Evolutionary conservation across 2,888 invertebrate genomes (phyloP), one percentile per base, ranked within the genome.

Genomic region (Hedya salicella): DNA sequence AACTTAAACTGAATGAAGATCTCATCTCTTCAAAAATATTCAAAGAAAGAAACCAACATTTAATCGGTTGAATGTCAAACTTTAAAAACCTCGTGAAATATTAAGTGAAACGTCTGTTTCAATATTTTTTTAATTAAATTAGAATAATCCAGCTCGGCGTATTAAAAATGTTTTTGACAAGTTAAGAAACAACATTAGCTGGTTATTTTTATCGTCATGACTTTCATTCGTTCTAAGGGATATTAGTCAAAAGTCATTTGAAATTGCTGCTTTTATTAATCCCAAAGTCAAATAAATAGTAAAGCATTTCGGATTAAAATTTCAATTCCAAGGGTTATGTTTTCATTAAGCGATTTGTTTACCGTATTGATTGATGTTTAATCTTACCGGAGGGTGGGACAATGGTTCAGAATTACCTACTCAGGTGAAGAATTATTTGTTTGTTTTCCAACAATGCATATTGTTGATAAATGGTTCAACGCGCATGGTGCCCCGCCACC

Each of bases 381-480:
- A 56, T 44, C 30, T 44, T 42, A 44, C 42, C 19, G 32, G 13
- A 52, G 17, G 3, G 2, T 25, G 44, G 11, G 46, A 46, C 46
- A 46, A 59, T 48, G 19, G 32, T 4, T 19, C 2, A 8, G 9
- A 13, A 14, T 30, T 50, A 42, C 14, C 30, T 14, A 13, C 48
- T 17, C 53, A 32, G 14, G n/a, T 61, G 13, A n/a, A 61, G 30
- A 16, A 30, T 60, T 49, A 60, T 30, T 60, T 61, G 61, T 52
- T 61, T 52, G 39, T 39, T 48, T 40, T 46, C 59, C 14, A 39
- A 49, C 59, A 49, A 52, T 61, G 46, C 46, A 62, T 54, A 46
- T 57, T 46, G 48, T 46, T 59, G 50, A 64, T 32, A 59, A 59
- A 64, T 48, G 64, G 50, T 16, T 36, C 13, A 46, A 14, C 49